phyloP scores from a whole-genome alignment of 1,140 invertebrate species.

The Eueides isabella region DNA sequence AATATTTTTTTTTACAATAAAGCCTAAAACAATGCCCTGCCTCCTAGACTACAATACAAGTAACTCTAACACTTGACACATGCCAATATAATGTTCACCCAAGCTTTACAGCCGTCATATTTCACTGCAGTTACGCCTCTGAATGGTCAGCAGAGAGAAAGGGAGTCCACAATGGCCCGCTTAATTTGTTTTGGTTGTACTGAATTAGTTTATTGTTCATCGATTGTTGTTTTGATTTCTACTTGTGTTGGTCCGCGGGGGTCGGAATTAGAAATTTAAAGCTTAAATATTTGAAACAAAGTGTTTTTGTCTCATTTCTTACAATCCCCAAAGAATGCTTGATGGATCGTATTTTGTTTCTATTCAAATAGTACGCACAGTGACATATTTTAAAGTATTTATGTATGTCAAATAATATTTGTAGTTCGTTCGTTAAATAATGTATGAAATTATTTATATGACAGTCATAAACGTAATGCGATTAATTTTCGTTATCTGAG shows the following conservation, averaged over 20 bases:
- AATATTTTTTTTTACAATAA: neutral
- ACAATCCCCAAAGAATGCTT: neutral
- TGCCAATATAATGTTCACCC: slow-evolving; percentile 39
- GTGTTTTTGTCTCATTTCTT: slow-evolving; percentile 16
- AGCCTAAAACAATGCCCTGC: neutral
- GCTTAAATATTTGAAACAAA: slow-evolving; percentile 27
- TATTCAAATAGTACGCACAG: neutral
- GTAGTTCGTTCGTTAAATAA: neutral
- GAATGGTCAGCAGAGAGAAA: slow-evolving; percentile 65
- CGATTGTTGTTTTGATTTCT: slow-evolving; percentile 59
- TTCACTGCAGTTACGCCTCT: slow-evolving; percentile 51
- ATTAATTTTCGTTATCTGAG: no score
- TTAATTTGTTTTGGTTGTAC: slow-evolving; percentile 78
- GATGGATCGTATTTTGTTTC: slow-evolving; percentile 4
- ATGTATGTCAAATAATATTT: neutral
- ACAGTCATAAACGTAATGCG: neutral
- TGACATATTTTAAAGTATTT: neutral
- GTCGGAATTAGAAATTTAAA: slow-evolving; percentile 44
- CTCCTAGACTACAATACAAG: neutral
- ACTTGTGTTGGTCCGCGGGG: slow-evolving; percentile 52
- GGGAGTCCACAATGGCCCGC: slow-evolving; percentile 49
- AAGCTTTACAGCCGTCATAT: slow-evolving; percentile 64
- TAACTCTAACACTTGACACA: slow-evolving; percentile 19
- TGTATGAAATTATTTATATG: neutral
- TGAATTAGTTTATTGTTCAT: slow-evolving; percentile 60